Base-by-base conservation (phyloP, 2,888 invertebrate genomes). In the Encarsia formosa region DNA sequence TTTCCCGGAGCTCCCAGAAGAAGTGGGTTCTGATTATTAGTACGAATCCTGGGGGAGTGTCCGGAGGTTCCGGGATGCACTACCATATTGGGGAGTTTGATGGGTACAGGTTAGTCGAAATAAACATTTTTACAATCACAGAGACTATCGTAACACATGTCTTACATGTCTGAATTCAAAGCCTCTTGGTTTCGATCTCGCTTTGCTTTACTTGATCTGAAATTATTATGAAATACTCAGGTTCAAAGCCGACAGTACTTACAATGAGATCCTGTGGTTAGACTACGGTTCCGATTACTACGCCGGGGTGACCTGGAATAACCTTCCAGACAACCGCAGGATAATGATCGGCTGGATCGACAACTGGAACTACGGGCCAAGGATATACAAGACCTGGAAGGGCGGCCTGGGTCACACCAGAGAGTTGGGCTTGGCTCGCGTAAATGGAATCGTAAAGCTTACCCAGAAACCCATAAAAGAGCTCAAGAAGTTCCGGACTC, bases 21-120 rank as follows among this genome's bases (percentile, higher is more conserved):
- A 61, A 66, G 44, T 74, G 64, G 56, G 63, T 79, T 15, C 62
- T 79, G 1, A 55, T 79, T 3, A 71, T 79, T 47, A 49, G 49
- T 20, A 49, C 49, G 1, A 51, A 51, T 51, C 50, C 50, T n/a
- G 44, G 45, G 2, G 50, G 50, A 0, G 5, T 51, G 29, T 9
- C 4, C 2, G 45, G 45, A 22, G 44, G 44, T 11, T 44, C 50
- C 22, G 50, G 50, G 0, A 44, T 44, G 44, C 39, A 51, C 15
- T 51, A 51, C 19, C 39, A 45, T 13, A 31, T 44, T 15, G 44
- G 44, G 13, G 5, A 51, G 4, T 45, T 44, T 13, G 39, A 44
- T 23, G 50, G 50, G 9, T 31, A 20, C 44, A 31, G n/a, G 5
- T 44, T n/a, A n/a, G n/a, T n/a, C n/a, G n/a, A n/a, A n/a, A n/a